phyloP scores from a whole-genome alignment of 1,140 invertebrate species.

The Hestina assimilis region DNA sequence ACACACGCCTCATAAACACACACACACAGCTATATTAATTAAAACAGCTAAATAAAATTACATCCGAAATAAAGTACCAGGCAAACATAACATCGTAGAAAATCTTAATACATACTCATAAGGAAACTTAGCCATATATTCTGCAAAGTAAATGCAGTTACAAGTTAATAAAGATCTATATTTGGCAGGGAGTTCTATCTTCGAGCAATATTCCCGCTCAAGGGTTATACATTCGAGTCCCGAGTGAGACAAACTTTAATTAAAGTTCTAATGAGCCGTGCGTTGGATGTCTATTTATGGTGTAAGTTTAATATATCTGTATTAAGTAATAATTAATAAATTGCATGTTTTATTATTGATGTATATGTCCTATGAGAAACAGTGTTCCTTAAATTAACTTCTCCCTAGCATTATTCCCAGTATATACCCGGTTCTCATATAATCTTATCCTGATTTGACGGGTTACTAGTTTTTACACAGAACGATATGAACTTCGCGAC shows the following conservation, averaged over 20 bases:
- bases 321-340: neutral
- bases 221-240: slow-evolving; percentile 32
- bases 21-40: too few species aligned
- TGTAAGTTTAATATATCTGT: neutral
- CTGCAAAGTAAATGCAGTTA: slow-evolving; percentile 22
- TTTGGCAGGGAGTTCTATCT: slow-evolving; percentile 29
- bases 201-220: slow-evolving; percentile 25
- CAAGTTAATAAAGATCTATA: slow-evolving; percentile 30
- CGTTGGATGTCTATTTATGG: slow-evolving; percentile 15
- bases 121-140: slow-evolving; percentile 1
- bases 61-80: neutral
- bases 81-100: neutral
- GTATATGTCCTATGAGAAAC: too few species aligned
- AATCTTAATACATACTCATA: neutral
- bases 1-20: too few species aligned
- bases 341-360: neutral
- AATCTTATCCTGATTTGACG: too few species aligned
- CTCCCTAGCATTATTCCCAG: too few species aligned
- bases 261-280: slow-evolving; percentile 34
- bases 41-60: neutral
- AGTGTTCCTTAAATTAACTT: too few species aligned
- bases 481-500: too few species aligned
- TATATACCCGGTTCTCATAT: too few species aligned
- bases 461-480: too few species aligned
- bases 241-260: slow-evolving; percentile 32